Conservation (phyloP, 2,888 invertebrate species). For the Tiliacea aurago region DNA sequence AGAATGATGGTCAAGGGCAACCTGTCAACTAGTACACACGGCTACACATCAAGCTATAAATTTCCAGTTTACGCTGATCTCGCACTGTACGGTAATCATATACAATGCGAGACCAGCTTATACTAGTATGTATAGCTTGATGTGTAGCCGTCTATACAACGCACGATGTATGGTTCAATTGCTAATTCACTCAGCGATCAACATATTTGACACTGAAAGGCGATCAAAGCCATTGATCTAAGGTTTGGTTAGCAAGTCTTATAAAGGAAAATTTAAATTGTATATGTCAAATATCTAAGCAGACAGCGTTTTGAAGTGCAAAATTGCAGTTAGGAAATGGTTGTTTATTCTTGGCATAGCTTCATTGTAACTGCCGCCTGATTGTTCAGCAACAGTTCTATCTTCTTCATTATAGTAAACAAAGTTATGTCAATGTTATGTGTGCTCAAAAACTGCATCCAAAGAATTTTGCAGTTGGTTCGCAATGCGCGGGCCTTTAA, state of each 20-base stretch:
- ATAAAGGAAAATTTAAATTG: neutral
- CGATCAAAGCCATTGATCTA: neutral
- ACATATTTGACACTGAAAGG: slow-evolving; percentile 8
- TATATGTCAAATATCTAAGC: neutral
- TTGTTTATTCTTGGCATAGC: neutral
- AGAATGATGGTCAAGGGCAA: neutral
- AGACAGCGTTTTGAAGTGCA: neutral
- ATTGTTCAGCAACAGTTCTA: no score
- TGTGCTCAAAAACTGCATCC: neutral
- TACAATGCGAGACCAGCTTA: no score
- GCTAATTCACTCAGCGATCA: neutral
- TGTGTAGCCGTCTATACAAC: no score
- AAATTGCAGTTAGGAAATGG: neutral
- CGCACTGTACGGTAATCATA: no score
- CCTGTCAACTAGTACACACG: no score
- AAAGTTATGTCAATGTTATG: neutral
- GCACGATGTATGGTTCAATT: neutral
- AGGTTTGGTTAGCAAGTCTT: slow-evolving; percentile 6
- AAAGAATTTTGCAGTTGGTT: neutral
- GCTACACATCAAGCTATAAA: no score
- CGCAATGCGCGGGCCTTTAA: neutral
- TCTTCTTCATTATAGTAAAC: neutral
- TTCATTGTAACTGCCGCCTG: neutral
- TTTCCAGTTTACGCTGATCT: no score
- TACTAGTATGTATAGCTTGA: no score